Percentiles rank a stretch among this genome's conserved stretches.
phyloP scores from a whole-genome alignment of 92 coral and sea anemone genomes.

The Parazoanthus atlanticus region DNA sequence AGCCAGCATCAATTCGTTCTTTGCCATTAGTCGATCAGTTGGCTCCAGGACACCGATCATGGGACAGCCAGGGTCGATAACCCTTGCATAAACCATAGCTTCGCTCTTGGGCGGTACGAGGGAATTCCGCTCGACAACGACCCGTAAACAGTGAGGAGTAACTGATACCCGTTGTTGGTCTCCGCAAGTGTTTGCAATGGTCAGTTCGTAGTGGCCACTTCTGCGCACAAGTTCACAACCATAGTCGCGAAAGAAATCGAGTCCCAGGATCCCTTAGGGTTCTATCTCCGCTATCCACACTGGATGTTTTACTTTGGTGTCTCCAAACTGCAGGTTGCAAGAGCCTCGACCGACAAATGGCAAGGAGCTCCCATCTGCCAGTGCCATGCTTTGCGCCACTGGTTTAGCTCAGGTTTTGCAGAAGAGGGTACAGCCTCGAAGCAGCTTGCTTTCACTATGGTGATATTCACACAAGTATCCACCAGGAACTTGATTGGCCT shows the following conservation, averaged over 20 bases:
- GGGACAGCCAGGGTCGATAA: conserved; percentile 15
- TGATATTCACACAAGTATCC: conserved; percentile 54
- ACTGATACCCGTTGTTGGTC: neutral
- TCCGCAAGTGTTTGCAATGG: conserved; percentile 21
- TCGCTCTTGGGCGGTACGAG: conserved; percentile 58
- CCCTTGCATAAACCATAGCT: conserved; percentile 54
- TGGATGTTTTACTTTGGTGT: neutral
- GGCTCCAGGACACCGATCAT: conserved; percentile 51
- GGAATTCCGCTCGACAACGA: conserved; percentile 19
- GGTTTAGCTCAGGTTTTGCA: conserved; percentile 30
- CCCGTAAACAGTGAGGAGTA: conserved; percentile 41
- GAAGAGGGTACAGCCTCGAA: conserved; percentile 19
- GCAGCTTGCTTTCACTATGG: conserved; percentile 56
- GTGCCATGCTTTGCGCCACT: conserved; percentile 33
- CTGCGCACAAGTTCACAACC: conserved; percentile 53
- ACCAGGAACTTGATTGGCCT: conserved; percentile 53
- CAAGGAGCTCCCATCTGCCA: conserved; percentile 42
- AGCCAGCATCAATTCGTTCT: conserved; percentile 52
- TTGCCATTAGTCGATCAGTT: conserved; percentile 37
- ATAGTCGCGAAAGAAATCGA: conserved; percentile 45
- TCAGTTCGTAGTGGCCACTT: conserved; percentile 41
- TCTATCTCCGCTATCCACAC: conserved; percentile 55
- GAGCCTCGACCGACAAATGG: conserved; percentile 48
- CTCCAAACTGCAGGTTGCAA: conserved; percentile 29
- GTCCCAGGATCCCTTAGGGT: conserved; percentile 56